These are phyloP conservation scores for Mesoligia furuncula DNA, from an alignment of 2,888 invertebrate species.

Conservation along the genomic window DNA sequence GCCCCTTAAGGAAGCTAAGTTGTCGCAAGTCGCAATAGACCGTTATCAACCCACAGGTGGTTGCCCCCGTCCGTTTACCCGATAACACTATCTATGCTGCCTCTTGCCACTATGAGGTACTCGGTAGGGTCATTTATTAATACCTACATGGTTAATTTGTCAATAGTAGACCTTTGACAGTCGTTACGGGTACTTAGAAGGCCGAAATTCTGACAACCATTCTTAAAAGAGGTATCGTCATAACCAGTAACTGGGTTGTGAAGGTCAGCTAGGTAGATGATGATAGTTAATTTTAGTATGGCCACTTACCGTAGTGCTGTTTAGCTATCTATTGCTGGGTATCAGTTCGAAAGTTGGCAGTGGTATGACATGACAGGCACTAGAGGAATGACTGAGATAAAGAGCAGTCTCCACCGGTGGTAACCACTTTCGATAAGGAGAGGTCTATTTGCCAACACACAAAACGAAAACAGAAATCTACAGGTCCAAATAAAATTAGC, in stretches of 20 bases:
- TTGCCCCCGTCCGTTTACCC: slow-evolving; percentile 29
- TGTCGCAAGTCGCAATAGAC: slow-evolving; percentile 28
- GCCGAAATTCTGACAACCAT: not conserved
- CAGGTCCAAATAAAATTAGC: no score
- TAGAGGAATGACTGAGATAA: not conserved
- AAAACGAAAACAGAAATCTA: not conserved
- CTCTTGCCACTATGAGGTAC: slow-evolving; percentile 1
- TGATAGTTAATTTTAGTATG: not conserved
- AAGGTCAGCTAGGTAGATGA: not conserved
- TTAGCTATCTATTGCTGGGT: not conserved
- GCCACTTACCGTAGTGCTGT: not conserved
- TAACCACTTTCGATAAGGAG: not conserved
- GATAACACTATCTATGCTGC: slow-evolving; percentile 38
- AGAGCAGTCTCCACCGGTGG: not conserved
- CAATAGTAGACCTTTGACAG: not conserved
- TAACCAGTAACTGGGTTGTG: not conserved
- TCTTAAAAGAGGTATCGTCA: not conserved
- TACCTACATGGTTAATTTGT: not conserved
- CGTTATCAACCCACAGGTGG: slow-evolving; percentile 40
- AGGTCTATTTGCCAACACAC: not conserved
- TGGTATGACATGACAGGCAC: not conserved
- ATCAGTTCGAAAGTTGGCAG: not conserved
- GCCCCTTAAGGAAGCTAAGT: slow-evolving; percentile 26
- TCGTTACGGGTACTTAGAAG: not conserved
- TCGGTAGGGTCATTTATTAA: not conserved